Evolutionary conservation across 1,140 invertebrate species (phyloP), one percentile per base, ranked within the genome.

Genomic region (Galendromus occidentalis): DNA sequence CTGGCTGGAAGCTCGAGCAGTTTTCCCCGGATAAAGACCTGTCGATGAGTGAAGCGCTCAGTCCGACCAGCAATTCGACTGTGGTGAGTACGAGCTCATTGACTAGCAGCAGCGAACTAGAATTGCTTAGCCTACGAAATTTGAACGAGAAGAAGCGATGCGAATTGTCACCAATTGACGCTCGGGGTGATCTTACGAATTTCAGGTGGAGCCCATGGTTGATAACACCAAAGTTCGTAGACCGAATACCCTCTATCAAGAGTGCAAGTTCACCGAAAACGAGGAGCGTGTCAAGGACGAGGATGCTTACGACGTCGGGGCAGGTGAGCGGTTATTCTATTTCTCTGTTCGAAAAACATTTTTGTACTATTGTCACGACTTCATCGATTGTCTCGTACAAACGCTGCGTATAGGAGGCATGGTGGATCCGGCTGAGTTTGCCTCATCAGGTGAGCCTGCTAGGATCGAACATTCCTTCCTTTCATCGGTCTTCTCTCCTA

Each of bases 381-480:
- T n/a, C n/a, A n/a, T n/a, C n/a, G n/a, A n/a, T n/a, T n/a, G n/a
- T n/a, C n/a, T n/a, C n/a, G n/a, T n/a, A n/a, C 67, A 42, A 22
- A 39, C 33, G 39, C 63, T 77, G 75, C 51, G 42, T 18, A 67
- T 78, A 94, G 92, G 93, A 73, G 87, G 87, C 75, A 91, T 88
- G 85, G 91, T 97, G 68, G 91, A 97, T 82, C 93, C 92, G 72
- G 92, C 91, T 73, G 93, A 98, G 80, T 98, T 95, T 80, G 91
- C 93, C 42, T 95, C 91, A 67, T 93, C 92, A 79, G 92, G 93
- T 97, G 84, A 79, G 80, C 80, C 47, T 44, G 18, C 33, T 64
- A 9, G 4, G 9, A 39, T 39, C n/a, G n/a, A n/a, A n/a, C n/a
- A n/a, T n/a, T n/a, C n/a, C n/a, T n/a, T n/a, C n/a, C n/a, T n/a